Evolutionary conservation across 2,797 vertebrate genomes (phyloP), one percentile per base, ranked within the genome.

Genomic region (Gastrophryne carolinensis): DNA sequence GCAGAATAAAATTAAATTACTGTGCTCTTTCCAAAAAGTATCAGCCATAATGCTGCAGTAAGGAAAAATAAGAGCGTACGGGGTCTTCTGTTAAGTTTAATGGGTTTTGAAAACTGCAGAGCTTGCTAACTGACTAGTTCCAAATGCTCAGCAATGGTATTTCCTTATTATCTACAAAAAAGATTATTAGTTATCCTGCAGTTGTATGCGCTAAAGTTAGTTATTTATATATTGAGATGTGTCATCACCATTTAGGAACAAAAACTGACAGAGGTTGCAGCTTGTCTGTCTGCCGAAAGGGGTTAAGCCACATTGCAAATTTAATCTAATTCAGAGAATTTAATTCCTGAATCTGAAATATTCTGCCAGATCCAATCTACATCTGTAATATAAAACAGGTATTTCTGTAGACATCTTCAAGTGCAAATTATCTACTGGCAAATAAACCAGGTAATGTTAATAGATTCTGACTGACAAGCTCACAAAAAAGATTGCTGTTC

Each of bases 351-450:
- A 49, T 57, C 23, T 7, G 71, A 52, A 67, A 77, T 62, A 63
- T 70, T 70, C 74, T 77, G 66, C 58, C 74, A 71, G 21, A 27
- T 77, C 61, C 50, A 70, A 64, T 71, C 50, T 64, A 77, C 34
- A 64, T 77, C 50, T 64, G 44, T 58, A 77, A 71, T 63, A 50
- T 50, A 63, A 77, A 77, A 11, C 37, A 56, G 49, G 21, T 49
- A 71, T 77, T 70, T 71, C 58, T 56, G 44, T 29, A 64, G 66
- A 57, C 58, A 63, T 64, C 58, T 57, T 44, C 39, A 62, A 62
- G 47, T 34, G 60, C 4, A 54, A 64, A 35, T 77, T 58, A 47
- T 56, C 30, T 37, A 63, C 12, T 56, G 34, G 65, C 32, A 75
- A 75, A 69, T 44, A 13, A 53, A 34, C 53, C 57, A 61, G 35